Base-by-base conservation (phyloP, 2,113 vertebrate genomes). In the Rhinopomastus cyanomelas region DNA sequence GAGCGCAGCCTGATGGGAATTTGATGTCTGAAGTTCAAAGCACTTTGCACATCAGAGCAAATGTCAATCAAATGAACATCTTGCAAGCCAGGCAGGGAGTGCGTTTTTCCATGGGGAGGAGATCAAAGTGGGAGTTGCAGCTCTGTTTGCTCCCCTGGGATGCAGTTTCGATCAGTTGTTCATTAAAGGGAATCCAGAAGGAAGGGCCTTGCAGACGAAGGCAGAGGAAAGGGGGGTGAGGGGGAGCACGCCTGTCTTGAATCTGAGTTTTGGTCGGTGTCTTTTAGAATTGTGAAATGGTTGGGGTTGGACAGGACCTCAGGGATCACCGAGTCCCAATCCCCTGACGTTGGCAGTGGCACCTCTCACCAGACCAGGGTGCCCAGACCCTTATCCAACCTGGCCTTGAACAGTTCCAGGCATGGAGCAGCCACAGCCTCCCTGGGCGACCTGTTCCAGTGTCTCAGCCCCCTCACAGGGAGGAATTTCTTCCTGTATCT, bases 1-100 rank as follows among this genome's bases (percentile, higher is more conserved):
- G 98, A 98, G 97, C 96, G 92, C 62, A 87, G 98, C 98, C 98
- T 96, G 98, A 97, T 98, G 99, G 98, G 98, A 98, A 98, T 98
- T 97, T 96, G 97, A 95, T 97, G 97, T 98, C 97, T 98, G 97
- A 98, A 98, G 98, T 99, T 99, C 98, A 99, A 99, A 98, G 97
- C 96, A 64, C 94, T 97, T 97, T 93, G 96, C 93, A 98, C 98
- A 99, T 99, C 98, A 99, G 97, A 98, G 98, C 96, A 95, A 89
- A 96, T 81, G 98, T 99, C 99, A 99, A 96, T 99, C 98, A 99
- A 94, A 95, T 66, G 91, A 78, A 95, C 96, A 96, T 96, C 95
- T 96, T 96, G 97, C 97, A 93, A 97, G 97, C 96, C 76, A 91
- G 95, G 96, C 95, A 84, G 96, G 97, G 97, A 97, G 96, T 30